Percentiles rank a stretch among this genome's conserved stretches.
Evolutionary conservation across 2,888 invertebrate genomes (phyloP).

Genomic region (Ormyrus thymus): DNA sequence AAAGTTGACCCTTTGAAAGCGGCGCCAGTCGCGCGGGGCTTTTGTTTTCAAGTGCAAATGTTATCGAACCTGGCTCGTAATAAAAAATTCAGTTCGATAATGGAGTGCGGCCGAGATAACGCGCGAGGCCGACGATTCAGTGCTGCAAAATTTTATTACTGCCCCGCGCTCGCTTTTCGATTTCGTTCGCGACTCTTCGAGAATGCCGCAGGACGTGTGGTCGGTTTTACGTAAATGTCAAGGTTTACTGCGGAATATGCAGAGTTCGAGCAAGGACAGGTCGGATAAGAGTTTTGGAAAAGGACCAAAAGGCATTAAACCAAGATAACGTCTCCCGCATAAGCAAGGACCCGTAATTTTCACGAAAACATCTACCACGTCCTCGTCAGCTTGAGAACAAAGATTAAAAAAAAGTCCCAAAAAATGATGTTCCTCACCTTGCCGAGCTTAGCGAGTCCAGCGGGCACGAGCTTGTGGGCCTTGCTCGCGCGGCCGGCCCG

Average conservation of each 20-base stretch:
- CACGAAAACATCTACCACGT: background rate
- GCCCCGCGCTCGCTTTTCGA: background rate
- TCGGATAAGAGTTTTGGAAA: background rate
- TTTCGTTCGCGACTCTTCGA: background rate
- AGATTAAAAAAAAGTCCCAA: background rate
- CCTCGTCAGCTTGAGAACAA: background rate
- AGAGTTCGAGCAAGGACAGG: background rate
- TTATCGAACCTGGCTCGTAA: constrained; percentile 31
- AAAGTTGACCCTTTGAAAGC: background rate
- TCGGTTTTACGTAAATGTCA: background rate
- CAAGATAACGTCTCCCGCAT: background rate
- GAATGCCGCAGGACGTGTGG: too few species aligned
- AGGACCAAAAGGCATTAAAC: background rate
- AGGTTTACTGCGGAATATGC: background rate
- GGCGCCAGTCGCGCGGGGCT: too few species aligned
- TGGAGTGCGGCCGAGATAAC: too few species aligned
- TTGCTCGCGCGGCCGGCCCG: constrained; percentile 65
- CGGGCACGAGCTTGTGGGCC: constrained; percentile 69
- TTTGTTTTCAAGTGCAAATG: too few species aligned
- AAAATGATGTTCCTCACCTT: constrained; percentile 65
- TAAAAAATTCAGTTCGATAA: constrained; percentile 30
- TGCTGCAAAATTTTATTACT: background rate
- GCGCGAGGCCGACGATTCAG: background rate
- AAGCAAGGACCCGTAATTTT: background rate
- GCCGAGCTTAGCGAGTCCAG: constrained; percentile 70